Percentiles rank a stretch among this genome's conserved stretches.
Evolutionary conservation across 2,797 vertebrate genomes (phyloP).

Genomic region (Brachyrhaphis roseni): DNA sequence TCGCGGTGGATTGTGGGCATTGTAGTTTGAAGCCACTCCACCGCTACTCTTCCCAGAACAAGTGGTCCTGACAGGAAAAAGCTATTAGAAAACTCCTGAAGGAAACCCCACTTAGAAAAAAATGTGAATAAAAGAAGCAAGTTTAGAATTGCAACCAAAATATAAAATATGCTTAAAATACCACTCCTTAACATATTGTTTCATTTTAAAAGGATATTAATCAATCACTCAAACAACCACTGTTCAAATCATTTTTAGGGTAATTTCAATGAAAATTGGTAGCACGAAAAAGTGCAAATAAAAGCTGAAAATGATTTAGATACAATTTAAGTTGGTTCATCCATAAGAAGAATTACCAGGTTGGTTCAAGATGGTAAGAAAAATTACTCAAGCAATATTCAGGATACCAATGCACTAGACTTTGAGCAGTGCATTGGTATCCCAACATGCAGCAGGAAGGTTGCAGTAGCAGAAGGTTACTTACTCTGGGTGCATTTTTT

Average conservation of each 20-base stretch:
- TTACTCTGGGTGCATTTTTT: background rate
- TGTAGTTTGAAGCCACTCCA: constrained; percentile 51
- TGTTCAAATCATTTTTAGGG: background rate
- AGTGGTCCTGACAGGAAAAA: background rate
- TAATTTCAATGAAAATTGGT: background rate
- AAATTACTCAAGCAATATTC: background rate
- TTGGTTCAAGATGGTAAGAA: background rate
- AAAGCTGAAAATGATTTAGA: background rate
- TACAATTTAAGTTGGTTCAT: background rate
- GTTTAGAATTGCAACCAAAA: background rate
- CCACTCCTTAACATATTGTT: background rate
- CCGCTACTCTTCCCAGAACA: background rate
- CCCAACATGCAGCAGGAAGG: background rate
- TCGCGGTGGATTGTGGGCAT: constrained; percentile 53
- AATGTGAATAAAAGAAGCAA: background rate
- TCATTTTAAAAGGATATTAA: background rate
- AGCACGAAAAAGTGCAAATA: background rate
- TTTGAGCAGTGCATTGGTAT: background rate
- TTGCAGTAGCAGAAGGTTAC: background rate
- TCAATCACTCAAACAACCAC: background rate
- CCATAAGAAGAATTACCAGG: too few relatives aligned
- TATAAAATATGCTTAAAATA: background rate
- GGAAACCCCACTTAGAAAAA: background rate
- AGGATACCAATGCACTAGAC: background rate
- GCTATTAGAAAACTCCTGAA: background rate